phyloP scores from a whole-genome alignment of 2,113 vertebrate genomes.

The Corythornis vintsioides region DNA sequence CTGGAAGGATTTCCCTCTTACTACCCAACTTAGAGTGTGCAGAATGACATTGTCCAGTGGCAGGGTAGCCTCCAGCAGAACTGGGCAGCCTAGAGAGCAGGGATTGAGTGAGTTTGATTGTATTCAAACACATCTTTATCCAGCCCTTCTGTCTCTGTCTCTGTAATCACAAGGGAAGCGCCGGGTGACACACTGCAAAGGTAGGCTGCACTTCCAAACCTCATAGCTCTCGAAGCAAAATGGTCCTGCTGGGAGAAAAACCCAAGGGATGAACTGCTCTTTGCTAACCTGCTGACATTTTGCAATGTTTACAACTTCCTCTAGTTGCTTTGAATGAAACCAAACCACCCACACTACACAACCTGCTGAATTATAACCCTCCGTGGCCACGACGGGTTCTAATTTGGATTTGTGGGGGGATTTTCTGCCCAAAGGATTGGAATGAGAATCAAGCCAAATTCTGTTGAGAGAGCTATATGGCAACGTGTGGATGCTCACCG shows the following conservation, averaged over 20 bases:
- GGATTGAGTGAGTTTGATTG: conserved; percentile 62
- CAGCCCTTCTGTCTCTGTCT: conserved; percentile 92
- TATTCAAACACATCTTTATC: conserved; percentile 78
- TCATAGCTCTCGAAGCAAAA: conserved; percentile 75
- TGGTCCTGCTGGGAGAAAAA: conserved; percentile 43
- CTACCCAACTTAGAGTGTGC: background rate
- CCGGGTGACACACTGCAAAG: conserved; percentile 98
- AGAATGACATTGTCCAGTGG: background rate
- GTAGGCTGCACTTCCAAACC: conserved; percentile 83
- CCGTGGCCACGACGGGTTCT: background rate
- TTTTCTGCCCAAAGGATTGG: conserved; percentile 13
- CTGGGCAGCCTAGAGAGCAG: conserved; percentile 6
- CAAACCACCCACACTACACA: background rate
- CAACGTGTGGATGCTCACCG: conserved; percentile 47
- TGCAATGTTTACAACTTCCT: background rate
- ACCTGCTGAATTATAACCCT: conserved; percentile 54
- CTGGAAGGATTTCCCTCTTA: background rate
- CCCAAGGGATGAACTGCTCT: background rate
- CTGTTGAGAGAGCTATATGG: conserved; percentile 76
- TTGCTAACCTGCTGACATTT: background rate
- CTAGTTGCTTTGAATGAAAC: background rate
- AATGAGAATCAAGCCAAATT: background rate
- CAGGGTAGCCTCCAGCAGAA: background rate
- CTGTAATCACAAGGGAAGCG: conserved; percentile 96
- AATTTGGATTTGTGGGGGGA: conserved; percentile 2